Evolutionary conservation across 1,140 invertebrate species (phyloP).

Genomic region (Sycobia sp.): DNA sequence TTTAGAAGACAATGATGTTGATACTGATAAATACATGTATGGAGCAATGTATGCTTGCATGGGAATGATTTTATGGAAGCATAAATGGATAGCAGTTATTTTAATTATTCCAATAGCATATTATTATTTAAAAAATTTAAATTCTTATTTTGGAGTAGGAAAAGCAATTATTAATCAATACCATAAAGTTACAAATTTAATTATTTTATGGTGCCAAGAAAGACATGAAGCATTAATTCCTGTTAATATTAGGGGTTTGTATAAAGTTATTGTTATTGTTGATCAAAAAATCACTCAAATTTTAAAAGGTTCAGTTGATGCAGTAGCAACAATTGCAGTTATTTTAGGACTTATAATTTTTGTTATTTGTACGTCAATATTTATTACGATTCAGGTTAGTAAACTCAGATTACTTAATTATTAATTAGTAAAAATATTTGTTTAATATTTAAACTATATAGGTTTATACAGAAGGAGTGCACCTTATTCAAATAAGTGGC

Average conservation of each 20-base stretch:
- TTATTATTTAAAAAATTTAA: constrained; percentile 67
- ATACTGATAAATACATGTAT: constrained; percentile 70
- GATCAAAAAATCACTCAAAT: constrained; percentile 58
- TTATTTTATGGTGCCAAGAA: constrained; percentile 56
- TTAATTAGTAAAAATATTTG: too few relatives aligned
- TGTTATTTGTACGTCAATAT: constrained; percentile 61
- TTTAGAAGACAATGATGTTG: constrained; percentile 46
- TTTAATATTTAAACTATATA: constrained; percentile 63
- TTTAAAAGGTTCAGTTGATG: constrained; percentile 65
- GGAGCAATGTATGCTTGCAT: constrained; percentile 71
- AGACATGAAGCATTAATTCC: constrained; percentile 65
- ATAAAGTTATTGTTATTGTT: constrained; percentile 62
- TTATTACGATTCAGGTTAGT: constrained; percentile 68
- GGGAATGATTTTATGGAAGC: constrained; percentile 73
- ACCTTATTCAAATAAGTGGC: constrained; percentile 85
- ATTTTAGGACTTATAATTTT: constrained; percentile 64
- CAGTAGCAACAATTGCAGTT: constrained; percentile 67
- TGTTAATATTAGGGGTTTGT: constrained; percentile 67
- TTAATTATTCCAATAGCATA: constrained; percentile 70
- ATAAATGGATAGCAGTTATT: constrained; percentile 73
- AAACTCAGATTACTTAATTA: too few relatives aligned
- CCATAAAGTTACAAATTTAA: constrained; percentile 36
- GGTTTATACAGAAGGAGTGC: constrained; percentile 94
- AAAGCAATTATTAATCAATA: constrained; percentile 49
- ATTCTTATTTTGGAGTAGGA: constrained; percentile 62